phyloP scores from a whole-genome alignment of 2,888 invertebrate genomes.

The Calephelis perditalis region DNA sequence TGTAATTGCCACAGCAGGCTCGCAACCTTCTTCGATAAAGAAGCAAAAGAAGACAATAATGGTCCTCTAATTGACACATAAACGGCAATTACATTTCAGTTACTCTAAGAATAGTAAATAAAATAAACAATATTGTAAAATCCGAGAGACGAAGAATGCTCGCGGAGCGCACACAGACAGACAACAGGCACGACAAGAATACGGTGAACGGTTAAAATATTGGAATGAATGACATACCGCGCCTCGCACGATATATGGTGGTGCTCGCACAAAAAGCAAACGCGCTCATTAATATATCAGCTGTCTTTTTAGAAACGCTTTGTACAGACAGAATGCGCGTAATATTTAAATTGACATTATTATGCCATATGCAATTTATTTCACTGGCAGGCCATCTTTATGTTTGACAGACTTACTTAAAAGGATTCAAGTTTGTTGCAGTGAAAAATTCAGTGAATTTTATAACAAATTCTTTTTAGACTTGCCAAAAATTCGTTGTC shows the following conservation, averaged over 20 bases:
- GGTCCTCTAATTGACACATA: conserved; percentile 10
- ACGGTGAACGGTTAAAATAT: conserved; percentile 71
- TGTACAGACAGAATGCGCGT: conserved; percentile 50
- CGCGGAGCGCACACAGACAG: conserved; percentile 45
- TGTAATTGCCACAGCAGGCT: conserved; percentile 10
- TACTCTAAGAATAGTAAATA: conserved; percentile 13
- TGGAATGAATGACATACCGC: conserved; percentile 78
- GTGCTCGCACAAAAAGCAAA: conserved; percentile 70
- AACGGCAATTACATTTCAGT: conserved; percentile 11
- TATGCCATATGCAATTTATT: conserved; percentile 22
- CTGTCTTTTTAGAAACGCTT: conserved; percentile 70
- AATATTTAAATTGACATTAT: conserved; percentile 33
- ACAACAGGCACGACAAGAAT: conserved; percentile 68
- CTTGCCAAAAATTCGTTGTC: too few species aligned
- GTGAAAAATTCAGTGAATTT: too few species aligned
- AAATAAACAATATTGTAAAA: conserved; percentile 15
- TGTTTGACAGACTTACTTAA: not conserved
- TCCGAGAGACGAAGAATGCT: conserved; percentile 46
- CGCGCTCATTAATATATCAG: conserved; percentile 76
- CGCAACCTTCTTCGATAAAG: conserved; percentile 1
- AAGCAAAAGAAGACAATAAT: conserved; percentile 1
- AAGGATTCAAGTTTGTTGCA: too few species aligned
- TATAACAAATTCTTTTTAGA: too few species aligned
- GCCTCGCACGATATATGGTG: conserved; percentile 74
- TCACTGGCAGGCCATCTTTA: conserved; percentile 1